These are phyloP conservation scores for Myripristis jacobus DNA, from an alignment of 2,797 vertebrate species.

Conservation along the genomic window DNA sequence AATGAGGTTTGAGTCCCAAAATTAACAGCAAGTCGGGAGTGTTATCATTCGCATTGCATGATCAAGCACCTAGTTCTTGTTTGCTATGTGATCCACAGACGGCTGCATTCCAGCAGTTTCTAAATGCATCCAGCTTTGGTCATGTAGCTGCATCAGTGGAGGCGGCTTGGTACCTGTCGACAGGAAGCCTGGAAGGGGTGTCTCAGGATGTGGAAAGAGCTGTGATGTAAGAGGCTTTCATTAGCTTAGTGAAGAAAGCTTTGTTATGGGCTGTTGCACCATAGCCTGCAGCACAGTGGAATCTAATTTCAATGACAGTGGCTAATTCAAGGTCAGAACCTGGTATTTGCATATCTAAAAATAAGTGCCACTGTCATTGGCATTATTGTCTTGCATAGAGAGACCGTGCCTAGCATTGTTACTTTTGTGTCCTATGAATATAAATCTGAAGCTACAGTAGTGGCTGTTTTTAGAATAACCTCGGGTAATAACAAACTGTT, in stretches of 20 bases:
- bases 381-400: slow-evolving; percentile 48
- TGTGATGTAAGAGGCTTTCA: slow-evolving; percentile 86
- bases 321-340: slow-evolving; percentile 76
- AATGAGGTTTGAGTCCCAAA: slow-evolving; percentile 85
- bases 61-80: slow-evolving; percentile 7
- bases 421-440: slow-evolving; percentile 58
- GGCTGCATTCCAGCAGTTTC: slow-evolving; percentile 87
- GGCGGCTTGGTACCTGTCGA: slow-evolving; percentile 88
- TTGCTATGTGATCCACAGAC: slow-evolving; percentile 80
- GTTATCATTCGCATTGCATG: background rate
- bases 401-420: slow-evolving; percentile 43
- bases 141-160: slow-evolving; percentile 87
- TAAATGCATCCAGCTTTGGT: slow-evolving; percentile 87
- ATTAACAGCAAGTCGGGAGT: background rate
- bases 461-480: slow-evolving; percentile 53
- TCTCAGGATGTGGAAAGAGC: slow-evolving; percentile 87
- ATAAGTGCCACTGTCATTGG: slow-evolving; percentile 60
- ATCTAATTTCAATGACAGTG: slow-evolving; percentile 71
- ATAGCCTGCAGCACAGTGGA: slow-evolving; percentile 69
- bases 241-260: slow-evolving; percentile 61
- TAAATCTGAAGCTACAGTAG: slow-evolving; percentile 46
- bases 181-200: slow-evolving; percentile 87
- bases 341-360: slow-evolving; percentile 79
- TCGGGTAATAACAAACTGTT: slow-evolving; percentile 51
- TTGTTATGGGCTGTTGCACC: slow-evolving; percentile 68